Conservation (phyloP, 1,140 invertebrate genomes). For the Zaprionus gabonicus region DNA sequence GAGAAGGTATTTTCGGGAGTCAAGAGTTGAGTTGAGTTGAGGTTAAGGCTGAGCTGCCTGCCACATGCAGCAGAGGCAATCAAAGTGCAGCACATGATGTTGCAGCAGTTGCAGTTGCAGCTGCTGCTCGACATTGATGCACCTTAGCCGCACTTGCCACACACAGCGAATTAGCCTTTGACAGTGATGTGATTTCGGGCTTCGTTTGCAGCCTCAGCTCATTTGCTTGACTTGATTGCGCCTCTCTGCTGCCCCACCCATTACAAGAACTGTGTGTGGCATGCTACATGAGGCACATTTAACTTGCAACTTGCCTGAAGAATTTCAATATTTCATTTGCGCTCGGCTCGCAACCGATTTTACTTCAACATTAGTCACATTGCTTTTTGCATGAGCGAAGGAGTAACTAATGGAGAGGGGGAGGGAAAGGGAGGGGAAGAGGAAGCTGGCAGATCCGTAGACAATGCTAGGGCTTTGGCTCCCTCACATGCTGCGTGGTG, state of each 20-base stretch:
- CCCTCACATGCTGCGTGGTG: constrained; percentile 16
- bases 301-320: not conserved
- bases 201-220: constrained; percentile 20
- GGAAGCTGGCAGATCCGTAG: constrained; percentile 1
- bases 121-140: constrained; percentile 21
- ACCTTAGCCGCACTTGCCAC: constrained; percentile 1
- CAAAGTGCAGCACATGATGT: constrained; percentile 46
- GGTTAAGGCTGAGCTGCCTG: not conserved
- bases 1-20: not conserved
- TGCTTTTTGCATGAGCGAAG: constrained; percentile 32
- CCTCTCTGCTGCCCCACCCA: not conserved
- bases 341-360: not conserved
- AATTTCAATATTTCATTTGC: constrained; percentile 14
- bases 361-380: constrained; percentile 26
- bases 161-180: constrained; percentile 39
- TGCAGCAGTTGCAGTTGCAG: constrained; percentile 5
- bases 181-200: constrained; percentile 56
- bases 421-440: not conserved
- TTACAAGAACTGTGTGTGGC: not conserved
- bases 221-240: not conserved
- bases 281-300: not conserved
- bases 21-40: not conserved
- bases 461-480: constrained; percentile 11
- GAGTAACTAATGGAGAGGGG: not conserved
- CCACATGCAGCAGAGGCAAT: constrained; percentile 34